A percentile compares a stretch with the other conserved stretches of the same genome.
Evolutionary conservation across 1,140 invertebrate genomes (phyloP).

Genomic region (Lutraria rhynchaena): DNA sequence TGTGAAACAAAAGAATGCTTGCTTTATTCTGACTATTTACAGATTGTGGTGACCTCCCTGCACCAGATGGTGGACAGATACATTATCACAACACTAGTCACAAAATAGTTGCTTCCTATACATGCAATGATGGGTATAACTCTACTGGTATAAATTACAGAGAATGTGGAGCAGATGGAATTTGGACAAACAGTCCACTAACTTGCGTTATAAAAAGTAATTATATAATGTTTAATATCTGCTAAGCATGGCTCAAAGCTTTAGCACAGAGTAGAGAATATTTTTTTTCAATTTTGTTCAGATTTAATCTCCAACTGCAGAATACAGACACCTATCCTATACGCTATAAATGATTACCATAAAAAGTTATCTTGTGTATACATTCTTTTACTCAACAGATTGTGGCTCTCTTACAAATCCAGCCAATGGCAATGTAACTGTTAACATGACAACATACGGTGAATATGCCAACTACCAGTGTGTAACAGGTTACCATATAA

Average conservation of each 20-base stretch:
- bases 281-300: too few relatives aligned
- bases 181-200: constrained; percentile 57
- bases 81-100: constrained; percentile 89
- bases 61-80: constrained; percentile 88
- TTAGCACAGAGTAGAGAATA: too few relatives aligned
- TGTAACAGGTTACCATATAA: constrained; percentile 13
- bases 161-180: constrained; percentile 58
- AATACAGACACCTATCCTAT: too few relatives aligned
- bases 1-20: not conserved
- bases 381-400: too few relatives aligned
- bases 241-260: too few relatives aligned
- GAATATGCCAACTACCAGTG: constrained; percentile 12
- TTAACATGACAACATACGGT: constrained; percentile 5
- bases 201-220: constrained; percentile 35
- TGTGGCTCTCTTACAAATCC: constrained; percentile 33
- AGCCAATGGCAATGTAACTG: not conserved
- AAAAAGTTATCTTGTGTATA: too few relatives aligned
- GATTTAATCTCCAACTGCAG: too few relatives aligned
- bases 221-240: too few relatives aligned
- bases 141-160: constrained; percentile 28
- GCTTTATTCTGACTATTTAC: not conserved
- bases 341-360: too few relatives aligned
- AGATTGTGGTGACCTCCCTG: constrained; percentile 92
- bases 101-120: constrained; percentile 77
- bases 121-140: constrained; percentile 65